Percentiles rank a stretch among this genome's conserved stretches.
These are phyloP conservation scores for Eufriesea mexicana DNA, from an alignment of 1,140 invertebrate species.

Conservation along the genomic window DNA sequence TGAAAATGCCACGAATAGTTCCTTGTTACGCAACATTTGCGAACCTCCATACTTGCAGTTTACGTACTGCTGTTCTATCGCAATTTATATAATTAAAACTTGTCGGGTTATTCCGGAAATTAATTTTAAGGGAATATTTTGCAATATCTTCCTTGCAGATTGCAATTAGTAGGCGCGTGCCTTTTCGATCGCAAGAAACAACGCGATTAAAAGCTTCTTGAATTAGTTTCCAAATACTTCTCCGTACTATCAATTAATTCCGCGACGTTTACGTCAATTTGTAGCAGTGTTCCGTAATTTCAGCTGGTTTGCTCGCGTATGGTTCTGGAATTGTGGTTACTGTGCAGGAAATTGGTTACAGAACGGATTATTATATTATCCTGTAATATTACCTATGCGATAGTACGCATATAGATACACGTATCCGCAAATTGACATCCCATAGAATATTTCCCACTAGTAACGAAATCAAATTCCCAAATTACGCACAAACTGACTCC, in stretches of 20 bases:
- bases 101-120: no score
- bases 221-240: background rate
- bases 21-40: background rate
- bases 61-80: background rate
- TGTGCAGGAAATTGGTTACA: slow-evolving; percentile 25
- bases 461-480: background rate
- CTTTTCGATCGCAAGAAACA: background rate
- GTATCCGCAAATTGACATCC: background rate
- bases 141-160: background rate
- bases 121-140: no score
- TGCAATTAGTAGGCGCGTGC: background rate
- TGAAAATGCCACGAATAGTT: background rate
- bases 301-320: background rate
- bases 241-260: background rate
- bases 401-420: background rate
- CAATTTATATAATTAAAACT: background rate
- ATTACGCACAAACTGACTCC: background rate
- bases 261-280: background rate
- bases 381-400: background rate
- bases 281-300: background rate
- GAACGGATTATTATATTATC: slow-evolving; percentile 22
- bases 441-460: background rate
- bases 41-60: background rate
- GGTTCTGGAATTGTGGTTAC: slow-evolving; percentile 23
- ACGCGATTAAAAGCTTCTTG: background rate